Conservation (phyloP, 2,888 invertebrate genomes). For the Muscina levida region DNA sequence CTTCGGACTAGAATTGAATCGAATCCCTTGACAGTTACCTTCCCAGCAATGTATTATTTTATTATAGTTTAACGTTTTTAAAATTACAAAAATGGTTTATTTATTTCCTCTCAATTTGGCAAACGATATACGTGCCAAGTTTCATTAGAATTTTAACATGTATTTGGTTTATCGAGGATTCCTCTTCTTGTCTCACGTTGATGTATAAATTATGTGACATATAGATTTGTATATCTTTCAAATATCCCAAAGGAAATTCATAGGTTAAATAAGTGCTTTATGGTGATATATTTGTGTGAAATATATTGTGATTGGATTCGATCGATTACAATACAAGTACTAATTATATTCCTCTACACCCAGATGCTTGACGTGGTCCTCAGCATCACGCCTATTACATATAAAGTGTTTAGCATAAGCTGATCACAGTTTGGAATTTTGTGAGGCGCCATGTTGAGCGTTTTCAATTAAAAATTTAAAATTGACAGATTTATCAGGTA, state of each 20-base stretch:
- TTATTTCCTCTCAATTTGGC: no score
- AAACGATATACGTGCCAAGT: no score
- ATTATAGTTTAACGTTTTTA: no score
- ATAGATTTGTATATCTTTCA: constrained; percentile 56
- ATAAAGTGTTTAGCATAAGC: not conserved
- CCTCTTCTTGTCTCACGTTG: constrained; percentile 71
- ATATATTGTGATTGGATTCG: constrained; percentile 57
- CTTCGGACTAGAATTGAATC: no score
- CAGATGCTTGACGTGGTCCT: no score
- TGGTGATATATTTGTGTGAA: constrained; percentile 52
- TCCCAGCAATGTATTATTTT: no score
- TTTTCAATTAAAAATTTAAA: constrained; percentile 72
- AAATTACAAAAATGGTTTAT: no score
- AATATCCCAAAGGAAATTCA: no score
- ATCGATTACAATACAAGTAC: constrained; percentile 14
- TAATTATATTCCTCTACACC: constrained; percentile 16
- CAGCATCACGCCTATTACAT: not conserved
- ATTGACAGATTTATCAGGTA: constrained; percentile 79
- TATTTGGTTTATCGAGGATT: no score
- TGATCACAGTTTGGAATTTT: constrained; percentile 12
- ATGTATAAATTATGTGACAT: constrained; percentile 77
- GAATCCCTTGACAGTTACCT: no score
- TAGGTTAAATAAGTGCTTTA: constrained; percentile 62
- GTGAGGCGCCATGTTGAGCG: constrained; percentile 72
- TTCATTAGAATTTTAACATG: no score